These are phyloP conservation scores for Oceanodroma leucorhoa DNA, from an alignment of 2,797 vertebrate genomes.

Conservation along the genomic window DNA sequence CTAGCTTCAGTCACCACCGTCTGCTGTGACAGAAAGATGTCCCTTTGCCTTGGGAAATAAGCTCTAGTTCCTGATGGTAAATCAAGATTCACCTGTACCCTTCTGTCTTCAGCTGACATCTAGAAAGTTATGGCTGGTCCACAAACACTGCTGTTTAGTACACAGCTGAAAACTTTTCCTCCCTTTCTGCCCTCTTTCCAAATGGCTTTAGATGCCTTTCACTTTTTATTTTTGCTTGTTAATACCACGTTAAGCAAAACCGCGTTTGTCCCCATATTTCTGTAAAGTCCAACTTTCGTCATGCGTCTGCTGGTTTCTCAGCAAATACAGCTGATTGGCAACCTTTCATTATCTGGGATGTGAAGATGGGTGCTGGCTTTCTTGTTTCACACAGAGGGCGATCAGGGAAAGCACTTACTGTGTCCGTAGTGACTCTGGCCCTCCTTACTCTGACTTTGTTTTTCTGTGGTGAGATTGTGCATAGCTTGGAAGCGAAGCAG, in stretches of 20 bases:
- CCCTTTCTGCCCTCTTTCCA: neutral
- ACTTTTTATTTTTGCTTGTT: neutral
- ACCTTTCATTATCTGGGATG: neutral
- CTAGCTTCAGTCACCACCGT: neutral
- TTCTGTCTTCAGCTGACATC: neutral
- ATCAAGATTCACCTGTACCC: neutral
- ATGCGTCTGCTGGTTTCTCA: neutral
- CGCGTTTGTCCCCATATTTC: rapidly evolving
- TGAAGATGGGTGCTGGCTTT: neutral
- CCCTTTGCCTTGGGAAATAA: neutral
- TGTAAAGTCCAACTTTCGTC: neutral
- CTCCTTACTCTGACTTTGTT: neutral
- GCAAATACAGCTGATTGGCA: neutral
- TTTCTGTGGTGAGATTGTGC: neutral
- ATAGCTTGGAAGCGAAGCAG: neutral
- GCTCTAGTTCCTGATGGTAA: neutral
- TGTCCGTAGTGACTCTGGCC: neutral
- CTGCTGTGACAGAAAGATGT: neutral
- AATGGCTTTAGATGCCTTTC: neutral
- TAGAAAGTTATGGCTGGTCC: rapidly evolving
- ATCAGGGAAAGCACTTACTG: too few relatives aligned
- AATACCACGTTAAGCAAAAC: neutral
- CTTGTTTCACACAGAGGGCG: neutral
- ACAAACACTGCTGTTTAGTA: neutral
- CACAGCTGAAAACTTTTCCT: neutral